Percentiles rank a stretch among this genome's conserved stretches.
These are phyloP conservation scores for Mormyrops attenuatus DNA, from an alignment of 2,797 vertebrate species.

Conservation along the genomic window DNA sequence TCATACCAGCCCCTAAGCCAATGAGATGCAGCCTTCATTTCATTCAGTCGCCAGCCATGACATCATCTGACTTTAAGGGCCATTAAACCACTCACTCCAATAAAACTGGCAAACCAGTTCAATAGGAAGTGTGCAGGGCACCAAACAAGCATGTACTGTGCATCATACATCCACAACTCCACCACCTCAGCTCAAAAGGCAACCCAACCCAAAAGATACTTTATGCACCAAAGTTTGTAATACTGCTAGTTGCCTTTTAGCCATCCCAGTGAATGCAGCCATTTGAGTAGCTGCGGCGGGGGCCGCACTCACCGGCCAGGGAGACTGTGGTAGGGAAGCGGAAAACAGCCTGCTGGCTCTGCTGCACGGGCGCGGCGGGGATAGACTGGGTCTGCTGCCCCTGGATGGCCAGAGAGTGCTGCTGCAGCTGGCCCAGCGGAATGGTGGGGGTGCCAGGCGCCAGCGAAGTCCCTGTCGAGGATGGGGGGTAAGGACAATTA, in stretches of 20 bases:
- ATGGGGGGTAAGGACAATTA: background rate
- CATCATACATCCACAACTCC: background rate
- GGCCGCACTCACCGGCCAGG: constrained; percentile 60
- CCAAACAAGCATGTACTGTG: background rate
- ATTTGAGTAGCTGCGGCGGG: background rate
- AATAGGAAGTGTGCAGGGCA: background rate
- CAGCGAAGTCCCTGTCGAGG: constrained; percentile 64
- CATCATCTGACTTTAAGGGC: background rate
- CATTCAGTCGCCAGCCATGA: background rate
- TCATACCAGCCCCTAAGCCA: constrained; percentile 74
- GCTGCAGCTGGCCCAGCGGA: constrained; percentile 72
- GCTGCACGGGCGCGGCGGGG: constrained; percentile 36
- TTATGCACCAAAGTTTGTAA: background rate
- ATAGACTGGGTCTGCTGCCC: constrained; percentile 63
- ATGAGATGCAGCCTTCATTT: constrained; percentile 26
- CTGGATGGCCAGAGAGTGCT: constrained; percentile 66
- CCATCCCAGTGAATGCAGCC: background rate
- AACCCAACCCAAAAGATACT: background rate
- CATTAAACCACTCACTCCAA: background rate
- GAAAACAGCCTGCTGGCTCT: constrained; percentile 72
- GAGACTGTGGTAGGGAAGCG: constrained; percentile 70
- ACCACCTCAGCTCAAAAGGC: background rate
- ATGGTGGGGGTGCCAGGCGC: constrained; percentile 69
- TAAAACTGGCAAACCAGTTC: background rate
- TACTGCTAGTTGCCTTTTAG: background rate